Evolutionary conservation across 2,797 vertebrate genomes (phyloP).

Genomic region (Hemitrygon akajei): DNA sequence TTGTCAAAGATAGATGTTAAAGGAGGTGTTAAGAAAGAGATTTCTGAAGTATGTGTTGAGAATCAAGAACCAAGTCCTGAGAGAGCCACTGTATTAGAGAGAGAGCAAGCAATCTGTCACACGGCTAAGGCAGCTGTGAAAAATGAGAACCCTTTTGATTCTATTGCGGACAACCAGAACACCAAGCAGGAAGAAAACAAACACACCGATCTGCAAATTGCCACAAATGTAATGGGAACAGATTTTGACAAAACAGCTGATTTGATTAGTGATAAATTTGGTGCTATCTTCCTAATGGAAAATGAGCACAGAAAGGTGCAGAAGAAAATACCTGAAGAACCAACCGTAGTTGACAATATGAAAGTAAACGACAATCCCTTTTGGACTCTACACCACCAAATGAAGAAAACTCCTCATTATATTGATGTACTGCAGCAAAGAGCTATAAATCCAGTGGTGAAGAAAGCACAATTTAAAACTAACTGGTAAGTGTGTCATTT

Average conservation of each 20-base stretch:
- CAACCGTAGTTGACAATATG: conserved; percentile 40
- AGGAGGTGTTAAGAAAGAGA: background rate
- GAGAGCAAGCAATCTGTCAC: background rate
- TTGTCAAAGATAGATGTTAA: background rate
- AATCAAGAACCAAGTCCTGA: background rate
- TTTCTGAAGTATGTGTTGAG: background rate
- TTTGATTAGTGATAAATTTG: conserved; percentile 61
- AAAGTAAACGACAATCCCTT: conserved; percentile 48
- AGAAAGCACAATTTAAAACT: conserved; percentile 68
- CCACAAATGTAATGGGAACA: conserved; percentile 39
- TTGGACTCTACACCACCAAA: conserved; percentile 42
- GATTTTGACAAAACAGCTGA: conserved; percentile 47
- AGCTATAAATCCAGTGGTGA: conserved; percentile 51
- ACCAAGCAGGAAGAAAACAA: background rate
- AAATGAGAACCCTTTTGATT: background rate
- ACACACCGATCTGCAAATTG: background rate
- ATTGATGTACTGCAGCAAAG: conserved; percentile 69
- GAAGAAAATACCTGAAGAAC: conserved; percentile 38
- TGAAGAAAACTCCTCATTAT: conserved; percentile 64
- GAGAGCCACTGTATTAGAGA: background rate
- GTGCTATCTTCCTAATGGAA: conserved; percentile 59
- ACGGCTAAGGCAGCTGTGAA: background rate
- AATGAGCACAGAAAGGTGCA: conserved; percentile 39
- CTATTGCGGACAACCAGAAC: background rate
- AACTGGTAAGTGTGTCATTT: conserved; percentile 70